Conservation (phyloP, 2,888 invertebrate species). For the Alcis repandata region DNA sequence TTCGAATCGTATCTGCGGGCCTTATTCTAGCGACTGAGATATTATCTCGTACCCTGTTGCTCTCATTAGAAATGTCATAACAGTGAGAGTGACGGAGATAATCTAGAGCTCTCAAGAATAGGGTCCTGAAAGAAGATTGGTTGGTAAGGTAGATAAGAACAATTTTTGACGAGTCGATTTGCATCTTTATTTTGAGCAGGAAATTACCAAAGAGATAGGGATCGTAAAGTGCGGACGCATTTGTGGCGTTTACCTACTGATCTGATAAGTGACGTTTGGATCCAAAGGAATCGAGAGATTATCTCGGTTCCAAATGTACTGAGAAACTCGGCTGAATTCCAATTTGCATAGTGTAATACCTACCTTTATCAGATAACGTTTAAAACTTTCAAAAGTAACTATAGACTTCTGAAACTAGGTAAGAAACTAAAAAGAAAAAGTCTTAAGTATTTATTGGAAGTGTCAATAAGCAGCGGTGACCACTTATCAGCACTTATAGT, state of each 20-base stretch:
- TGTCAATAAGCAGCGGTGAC: no score
- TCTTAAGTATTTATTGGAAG: no score
- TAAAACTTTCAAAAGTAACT: no score
- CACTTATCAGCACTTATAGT: no score
- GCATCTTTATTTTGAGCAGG: slow-evolving; percentile 13
- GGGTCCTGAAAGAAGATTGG: slow-evolving; percentile 11
- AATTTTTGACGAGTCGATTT: slow-evolving; percentile 15
- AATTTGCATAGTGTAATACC: background rate
- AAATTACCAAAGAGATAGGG: slow-evolving; percentile 14
- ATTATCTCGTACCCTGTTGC: no score
- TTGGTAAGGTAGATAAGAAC: slow-evolving; percentile 7
- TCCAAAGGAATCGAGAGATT: background rate
- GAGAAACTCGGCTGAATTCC: background rate
- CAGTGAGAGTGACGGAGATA: no score
- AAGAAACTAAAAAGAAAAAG: no score
- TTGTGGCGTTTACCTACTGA: background rate
- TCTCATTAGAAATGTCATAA: no score
- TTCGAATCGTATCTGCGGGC: slow-evolving; percentile 15
- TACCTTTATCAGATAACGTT: background rate
- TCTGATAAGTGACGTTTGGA: slow-evolving; percentile 2
- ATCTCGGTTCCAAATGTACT: background rate
- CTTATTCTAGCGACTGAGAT: no score
- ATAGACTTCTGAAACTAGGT: no score
- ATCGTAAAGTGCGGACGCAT: slow-evolving; percentile 8
- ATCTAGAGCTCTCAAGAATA: no score